Evolutionary conservation across 2,113 vertebrate species (phyloP).

Genomic region (Pimephales promelas): DNA sequence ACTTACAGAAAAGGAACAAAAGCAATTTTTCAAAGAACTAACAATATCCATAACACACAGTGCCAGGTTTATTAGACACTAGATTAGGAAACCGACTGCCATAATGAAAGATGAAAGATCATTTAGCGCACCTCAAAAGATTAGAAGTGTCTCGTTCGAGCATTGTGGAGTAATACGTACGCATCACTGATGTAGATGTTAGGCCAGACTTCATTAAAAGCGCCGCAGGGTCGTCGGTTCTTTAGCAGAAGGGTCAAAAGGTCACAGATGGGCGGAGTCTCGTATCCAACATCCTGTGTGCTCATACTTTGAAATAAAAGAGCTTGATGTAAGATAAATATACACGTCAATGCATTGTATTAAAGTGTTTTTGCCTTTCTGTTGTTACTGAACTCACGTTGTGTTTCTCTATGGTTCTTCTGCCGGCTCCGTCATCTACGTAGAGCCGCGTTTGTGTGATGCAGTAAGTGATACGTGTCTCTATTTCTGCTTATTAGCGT

Average conservation of each 20-base stretch:
- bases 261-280: constrained; percentile 71
- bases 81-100: too few species aligned
- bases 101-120: too few species aligned
- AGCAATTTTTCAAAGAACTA: too few species aligned
- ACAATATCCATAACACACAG: too few species aligned
- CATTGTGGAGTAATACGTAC: constrained; percentile 59
- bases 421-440: neutral
- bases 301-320: constrained; percentile 15
- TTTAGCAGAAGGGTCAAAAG: constrained; percentile 74
- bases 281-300: constrained; percentile 58
- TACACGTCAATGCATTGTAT: too few species aligned
- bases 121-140: neutral
- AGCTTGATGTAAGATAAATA: neutral
- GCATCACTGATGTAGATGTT: constrained; percentile 72
- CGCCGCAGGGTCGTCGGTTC: constrained; percentile 68
- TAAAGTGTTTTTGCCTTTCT: neutral
- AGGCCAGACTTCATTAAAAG: constrained; percentile 77
- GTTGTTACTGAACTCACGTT: neutral
- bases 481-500: constrained; percentile 7
- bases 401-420: neutral
- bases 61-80: too few species aligned
- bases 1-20: too few species aligned
- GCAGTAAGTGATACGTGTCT: neutral
- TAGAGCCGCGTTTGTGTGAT: neutral
- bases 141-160: neutral